Evolutionary conservation across 2,797 vertebrate species (phyloP).

Genomic region (Threskiornis aethiopicus): DNA sequence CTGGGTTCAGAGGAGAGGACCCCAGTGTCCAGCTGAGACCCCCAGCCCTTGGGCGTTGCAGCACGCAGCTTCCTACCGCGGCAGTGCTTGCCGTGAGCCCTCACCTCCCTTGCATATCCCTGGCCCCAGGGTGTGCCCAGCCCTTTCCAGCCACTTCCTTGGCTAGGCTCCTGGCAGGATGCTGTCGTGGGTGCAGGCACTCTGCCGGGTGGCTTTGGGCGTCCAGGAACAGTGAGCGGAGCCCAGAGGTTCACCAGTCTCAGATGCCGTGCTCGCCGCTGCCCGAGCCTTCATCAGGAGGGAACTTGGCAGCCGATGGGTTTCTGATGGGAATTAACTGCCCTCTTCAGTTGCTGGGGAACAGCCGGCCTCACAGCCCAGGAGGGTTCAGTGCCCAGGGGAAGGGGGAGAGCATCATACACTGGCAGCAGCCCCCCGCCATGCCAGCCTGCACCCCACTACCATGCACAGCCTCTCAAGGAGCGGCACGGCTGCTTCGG

Average conservation of each 20-base stretch:
- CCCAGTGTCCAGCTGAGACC: not conserved
- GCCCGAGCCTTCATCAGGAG: not conserved
- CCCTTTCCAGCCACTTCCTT: not conserved
- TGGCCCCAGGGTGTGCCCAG: not conserved
- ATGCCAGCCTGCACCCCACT: accelerated
- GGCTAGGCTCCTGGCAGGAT: accelerated
- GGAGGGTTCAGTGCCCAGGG: not conserved
- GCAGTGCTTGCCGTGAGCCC: accelerated
- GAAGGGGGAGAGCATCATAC: not conserved
- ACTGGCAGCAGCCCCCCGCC: accelerated
- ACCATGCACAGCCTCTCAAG: accelerated
- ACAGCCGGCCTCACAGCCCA: not conserved
- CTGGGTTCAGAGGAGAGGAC: not conserved
- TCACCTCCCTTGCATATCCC: accelerated
- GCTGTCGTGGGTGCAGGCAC: accelerated
- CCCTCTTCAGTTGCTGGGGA: not conserved
- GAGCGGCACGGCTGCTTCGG: accelerated
- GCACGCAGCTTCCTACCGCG: accelerated
- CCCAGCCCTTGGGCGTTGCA: accelerated
- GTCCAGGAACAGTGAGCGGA: accelerated
- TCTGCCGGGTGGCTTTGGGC: not conserved
- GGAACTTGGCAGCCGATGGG: not conserved
- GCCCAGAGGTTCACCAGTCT: not conserved
- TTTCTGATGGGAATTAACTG: not conserved
- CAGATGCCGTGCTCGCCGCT: accelerated